Evolutionary conservation across 2,113 vertebrate species (phyloP).

Genomic region (Gobius niger): DNA sequence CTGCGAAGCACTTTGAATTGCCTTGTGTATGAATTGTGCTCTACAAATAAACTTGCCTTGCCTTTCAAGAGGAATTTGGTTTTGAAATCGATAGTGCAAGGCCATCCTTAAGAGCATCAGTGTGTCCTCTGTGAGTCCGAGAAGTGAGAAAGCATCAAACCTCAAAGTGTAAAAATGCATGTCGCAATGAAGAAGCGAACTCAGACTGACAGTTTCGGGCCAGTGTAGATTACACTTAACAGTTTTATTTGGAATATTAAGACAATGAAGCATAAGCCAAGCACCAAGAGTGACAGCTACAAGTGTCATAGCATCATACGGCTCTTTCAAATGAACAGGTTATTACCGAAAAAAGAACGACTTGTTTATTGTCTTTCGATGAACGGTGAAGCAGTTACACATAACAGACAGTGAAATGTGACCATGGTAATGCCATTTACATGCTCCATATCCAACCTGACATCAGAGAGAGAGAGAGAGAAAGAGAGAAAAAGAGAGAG

Average conservation of each 20-base stretch:
- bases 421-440: conserved; percentile 72
- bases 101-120: no score
- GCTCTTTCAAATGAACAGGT: conserved; percentile 75
- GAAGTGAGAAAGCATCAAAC: no score
- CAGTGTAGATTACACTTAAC: conserved; percentile 77
- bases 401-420: conserved; percentile 70
- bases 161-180: neutral
- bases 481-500: conserved; percentile 16
- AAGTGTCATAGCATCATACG: conserved; percentile 72
- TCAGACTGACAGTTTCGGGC: conserved; percentile 45
- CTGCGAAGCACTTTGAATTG: no score
- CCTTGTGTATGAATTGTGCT: no score
- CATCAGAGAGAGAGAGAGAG: conserved; percentile 36
- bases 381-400: conserved; percentile 64
- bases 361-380: conserved; percentile 51
- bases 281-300: conserved; percentile 83
- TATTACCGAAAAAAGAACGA: conserved; percentile 63
- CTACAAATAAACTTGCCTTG: no score
- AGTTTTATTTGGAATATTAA: conserved; percentile 85
- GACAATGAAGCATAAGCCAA: conserved; percentile 83
- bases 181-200: neutral
- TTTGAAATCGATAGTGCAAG: no score
- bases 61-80: no score
- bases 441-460: conserved; percentile 67
- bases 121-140: no score